Conservation (phyloP, 2,888 invertebrate species). For the Caenorhabditis sp. region DNA sequence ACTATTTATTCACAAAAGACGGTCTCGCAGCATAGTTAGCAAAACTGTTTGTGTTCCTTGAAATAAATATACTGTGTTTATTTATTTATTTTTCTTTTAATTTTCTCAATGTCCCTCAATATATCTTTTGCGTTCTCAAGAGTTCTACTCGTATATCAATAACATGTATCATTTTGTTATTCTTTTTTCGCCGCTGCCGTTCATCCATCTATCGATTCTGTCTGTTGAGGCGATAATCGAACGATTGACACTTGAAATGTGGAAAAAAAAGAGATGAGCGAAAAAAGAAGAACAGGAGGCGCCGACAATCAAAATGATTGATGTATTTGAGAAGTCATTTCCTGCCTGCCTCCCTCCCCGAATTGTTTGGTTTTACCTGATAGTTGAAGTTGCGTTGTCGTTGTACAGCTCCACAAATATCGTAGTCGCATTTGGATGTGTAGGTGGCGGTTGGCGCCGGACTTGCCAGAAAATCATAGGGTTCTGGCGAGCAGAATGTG, state of each 20-base stretch:
- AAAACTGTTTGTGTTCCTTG: no score
- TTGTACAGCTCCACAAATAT: constrained; percentile 72
- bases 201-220: not conserved
- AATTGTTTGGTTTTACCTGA: constrained; percentile 71
- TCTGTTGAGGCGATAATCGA: constrained; percentile 20
- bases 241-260: constrained; percentile 36
- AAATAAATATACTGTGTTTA: not conserved
- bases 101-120: no score
- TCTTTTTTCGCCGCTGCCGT: not conserved
- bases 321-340: constrained; percentile 15
- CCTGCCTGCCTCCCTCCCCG: no score
- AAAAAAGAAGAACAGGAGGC: not conserved
- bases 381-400: constrained; percentile 74
- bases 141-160: no score
- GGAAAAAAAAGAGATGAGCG: constrained; percentile 8
- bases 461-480: constrained; percentile 70
- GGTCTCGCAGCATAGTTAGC: no score
- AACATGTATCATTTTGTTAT: not conserved
- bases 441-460: constrained; percentile 49
- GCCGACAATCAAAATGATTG: constrained; percentile 34
- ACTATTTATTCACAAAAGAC: no score
- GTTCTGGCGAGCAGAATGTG: constrained; percentile 58
- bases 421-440: constrained; percentile 69
- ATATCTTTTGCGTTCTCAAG: no score
- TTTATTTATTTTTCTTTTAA: no score